Evolutionary conservation across 1,140 invertebrate species (phyloP), one percentile per base, ranked within the genome.

Genomic region (Drosophila tani): DNA sequence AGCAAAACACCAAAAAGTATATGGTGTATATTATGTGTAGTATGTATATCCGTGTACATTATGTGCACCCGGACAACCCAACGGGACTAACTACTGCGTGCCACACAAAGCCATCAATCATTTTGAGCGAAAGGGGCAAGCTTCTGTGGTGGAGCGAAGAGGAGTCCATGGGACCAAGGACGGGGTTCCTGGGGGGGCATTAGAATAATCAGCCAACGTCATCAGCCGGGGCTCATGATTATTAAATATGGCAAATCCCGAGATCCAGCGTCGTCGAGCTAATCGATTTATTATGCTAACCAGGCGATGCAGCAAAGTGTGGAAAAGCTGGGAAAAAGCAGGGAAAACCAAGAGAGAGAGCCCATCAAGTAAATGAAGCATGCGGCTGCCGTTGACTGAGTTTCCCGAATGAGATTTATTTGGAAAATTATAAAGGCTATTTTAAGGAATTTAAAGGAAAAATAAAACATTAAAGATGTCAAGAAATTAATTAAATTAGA

Each of bases 241-340:
- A 90, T 90, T 90, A 90, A 90, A 90, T 90, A 90, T 90, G 81
- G 75, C 75, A 90, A 90, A 74, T 81, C 75, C 77, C 68, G 50
- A 58, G 65, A 55, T 56, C 60, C 35, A 63, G 53, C 60, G 71
- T 45, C 60, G 66, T 66, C 35, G 56, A 79, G 85, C 86, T 90
- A 85, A 90, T 90, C 85, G 85, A 90, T 90, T 90, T 90, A 90
- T 90, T 90, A 90, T 90, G 81, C 85, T 85, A 90, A 90, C 86
- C 85, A 85, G 82, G 75, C 81, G 85, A 82, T 81, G 86, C 81
- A 85, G 85, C 66, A 84, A 90, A 88, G 81, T 88, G 74, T 75
- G 68, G 62, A 69, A 68, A 66, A 77, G 50, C 55, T 60, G 71
- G 47, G 40, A 45, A 24, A 43, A 55, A 53, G 50, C 17, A 29